Evolutionary conservation across 2,113 vertebrate genomes (phyloP).

Genomic region (Edolisoma coerulescens): DNA sequence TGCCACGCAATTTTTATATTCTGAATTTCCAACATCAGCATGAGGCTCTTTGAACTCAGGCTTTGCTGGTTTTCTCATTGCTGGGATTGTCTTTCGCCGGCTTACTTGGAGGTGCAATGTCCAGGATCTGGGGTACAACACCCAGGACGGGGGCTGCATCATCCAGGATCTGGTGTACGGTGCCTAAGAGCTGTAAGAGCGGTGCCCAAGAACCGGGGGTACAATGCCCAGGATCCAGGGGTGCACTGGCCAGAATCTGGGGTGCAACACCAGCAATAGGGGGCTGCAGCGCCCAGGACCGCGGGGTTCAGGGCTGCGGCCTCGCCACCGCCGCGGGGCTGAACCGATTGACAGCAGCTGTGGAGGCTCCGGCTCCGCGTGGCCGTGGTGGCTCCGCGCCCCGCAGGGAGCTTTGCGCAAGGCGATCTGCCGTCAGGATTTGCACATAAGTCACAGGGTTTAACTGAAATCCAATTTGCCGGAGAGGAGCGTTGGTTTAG

Average conservation of each 20-base stretch:
- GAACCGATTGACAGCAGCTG: background rate
- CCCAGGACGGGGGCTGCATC: rapidly evolving
- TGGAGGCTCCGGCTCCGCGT: background rate
- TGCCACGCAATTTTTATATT: background rate
- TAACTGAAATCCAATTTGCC: conserved; percentile 32
- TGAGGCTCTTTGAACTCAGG: background rate
- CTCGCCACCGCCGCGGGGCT: rapidly evolving
- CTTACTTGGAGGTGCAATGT: background rate
- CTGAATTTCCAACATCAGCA: background rate
- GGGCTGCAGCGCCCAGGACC: background rate
- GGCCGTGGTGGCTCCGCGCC: background rate
- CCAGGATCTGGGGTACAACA: rapidly evolving
- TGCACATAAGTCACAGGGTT: conserved; percentile 53
- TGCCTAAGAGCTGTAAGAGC: no score
- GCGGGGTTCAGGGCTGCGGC: rapidly evolving
- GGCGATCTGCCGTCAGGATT: conserved; percentile 42
- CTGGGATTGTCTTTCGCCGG: background rate
- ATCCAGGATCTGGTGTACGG: rapidly evolving
- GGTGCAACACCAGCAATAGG: background rate
- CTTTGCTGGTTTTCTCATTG: background rate
- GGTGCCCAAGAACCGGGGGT: rapidly evolving
- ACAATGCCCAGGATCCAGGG: no score
- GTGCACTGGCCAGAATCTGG: rapidly evolving
- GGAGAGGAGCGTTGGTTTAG: conserved; percentile 53
- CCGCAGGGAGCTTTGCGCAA: conserved; percentile 43